Base-by-base conservation (phyloP, 2,113 vertebrate species). In the Archilochus colubris region DNA sequence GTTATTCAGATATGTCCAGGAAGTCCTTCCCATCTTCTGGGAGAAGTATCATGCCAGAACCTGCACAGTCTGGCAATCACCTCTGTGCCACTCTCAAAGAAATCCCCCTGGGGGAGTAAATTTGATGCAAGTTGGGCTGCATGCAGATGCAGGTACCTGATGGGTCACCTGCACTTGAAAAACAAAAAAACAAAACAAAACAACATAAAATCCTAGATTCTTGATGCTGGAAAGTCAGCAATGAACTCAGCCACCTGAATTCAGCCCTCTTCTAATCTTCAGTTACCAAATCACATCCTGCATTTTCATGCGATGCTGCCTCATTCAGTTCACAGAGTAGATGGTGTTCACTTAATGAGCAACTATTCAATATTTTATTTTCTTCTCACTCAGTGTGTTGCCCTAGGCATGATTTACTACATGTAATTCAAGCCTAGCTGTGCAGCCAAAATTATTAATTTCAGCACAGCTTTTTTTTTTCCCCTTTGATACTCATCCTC, bases 331-430 rank as follows among this genome's bases (percentile, higher is more conserved):
- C 91, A 87, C 9, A 0, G 62, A 93, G 83, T 94, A 93, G 86
- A 91, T 62, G 74, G 69, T 73, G 83, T 84, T 96, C 69, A 40
- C 61, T 88, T 96, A 95, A 96, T 94, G 93, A 96, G 92, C 69
- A 95, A 80, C 89, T 96, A 93, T 93, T 97, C 96, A 96, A 94
- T 97, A 95, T 93, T 97, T 96, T 96, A 95, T 95, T 96, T 97
- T 96, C 96, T 94, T 95, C 92, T 94, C 86, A 89, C 94, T 93
- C 86, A 76, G 89, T 89, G 75, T 96, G 96, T 95, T 94, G 94
- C 95, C 89, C 83, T 79, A 96, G 94, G 95, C 95, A 82, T 94
- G 94, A 95, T 95, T 95, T 96, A 96, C 95, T 95, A 90, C 76
- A 90, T 93, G 94, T 89, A 96, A 97, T 94, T 96, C 94, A 97